Percentiles rank a stretch among this genome's conserved stretches.
Conservation (phyloP, 1,140 invertebrate species). For the Ooceraea biroi region DNA sequence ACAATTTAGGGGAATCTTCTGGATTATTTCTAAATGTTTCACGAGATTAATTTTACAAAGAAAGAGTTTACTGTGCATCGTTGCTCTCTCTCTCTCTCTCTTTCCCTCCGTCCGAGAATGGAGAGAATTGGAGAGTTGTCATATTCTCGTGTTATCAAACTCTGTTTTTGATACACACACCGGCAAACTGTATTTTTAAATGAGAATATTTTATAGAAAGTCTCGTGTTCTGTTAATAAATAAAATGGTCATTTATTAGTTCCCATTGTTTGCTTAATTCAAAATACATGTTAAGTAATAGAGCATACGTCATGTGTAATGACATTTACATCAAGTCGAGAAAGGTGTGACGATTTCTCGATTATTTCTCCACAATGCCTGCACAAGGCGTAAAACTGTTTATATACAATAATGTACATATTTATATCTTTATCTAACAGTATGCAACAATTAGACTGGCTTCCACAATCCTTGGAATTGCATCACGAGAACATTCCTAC, state of each 20-base stretch:
- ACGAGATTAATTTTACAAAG: slow-evolving; percentile 33
- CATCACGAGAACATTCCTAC: neutral
- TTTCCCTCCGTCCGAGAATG: neutral
- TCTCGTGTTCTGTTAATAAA: slow-evolving; percentile 39
- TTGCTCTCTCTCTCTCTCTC: neutral
- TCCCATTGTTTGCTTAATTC: slow-evolving; percentile 24
- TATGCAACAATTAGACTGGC: slow-evolving; percentile 11
- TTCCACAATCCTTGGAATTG: neutral
- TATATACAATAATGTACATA: slow-evolving; percentile 21
- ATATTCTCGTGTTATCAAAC: slow-evolving; percentile 28
- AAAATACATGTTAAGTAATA: slow-evolving; percentile 18
- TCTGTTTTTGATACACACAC: slow-evolving; percentile 31
- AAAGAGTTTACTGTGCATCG: neutral
- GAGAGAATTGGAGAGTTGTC: too few relatives aligned
- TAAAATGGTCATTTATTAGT: slow-evolving; percentile 40
- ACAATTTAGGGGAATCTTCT: slow-evolving; percentile 18
- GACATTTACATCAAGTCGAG: slow-evolving; percentile 12
- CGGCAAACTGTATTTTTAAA: slow-evolving; percentile 36
- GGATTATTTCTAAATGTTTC: slow-evolving; percentile 1
- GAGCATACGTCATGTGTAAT: neutral
- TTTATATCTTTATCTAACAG: slow-evolving; percentile 8
- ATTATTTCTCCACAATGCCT: neutral
- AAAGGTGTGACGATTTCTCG: neutral
- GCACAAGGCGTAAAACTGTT: slow-evolving; percentile 1
- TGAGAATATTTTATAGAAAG: slow-evolving; percentile 38